Base-by-base conservation (phyloP, 1,140 invertebrate species). In the Diachasmimorpha longicaudata region DNA sequence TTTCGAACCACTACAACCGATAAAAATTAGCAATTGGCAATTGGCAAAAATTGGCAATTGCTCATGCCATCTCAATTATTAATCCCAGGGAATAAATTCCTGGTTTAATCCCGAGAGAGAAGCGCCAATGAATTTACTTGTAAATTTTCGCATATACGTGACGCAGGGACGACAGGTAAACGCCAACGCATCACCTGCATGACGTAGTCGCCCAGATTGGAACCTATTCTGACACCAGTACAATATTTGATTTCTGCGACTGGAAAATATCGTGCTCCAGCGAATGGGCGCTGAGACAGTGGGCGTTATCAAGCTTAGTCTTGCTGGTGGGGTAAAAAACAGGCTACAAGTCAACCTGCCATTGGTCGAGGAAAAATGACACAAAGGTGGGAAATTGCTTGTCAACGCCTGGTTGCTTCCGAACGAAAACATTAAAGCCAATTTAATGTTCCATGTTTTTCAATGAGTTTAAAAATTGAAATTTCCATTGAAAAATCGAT, bases 151-250 rank as follows among this genome's bases (percentile, higher is more conserved):
- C 23, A 46, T 46, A 70, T 42, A 70, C 44, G 25, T 5, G 21
- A 42, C 67, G 11, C 16, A 11, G 31, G 4, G 31, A 19, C 1
- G 9, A 23, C 14, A 13, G 55, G 46, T 25, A 70, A 36, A 81
- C 84, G 82, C 84, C 84, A 79, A 85, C 84, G 84, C 84, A 42
- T 83, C 83, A 84, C 82, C 82, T 83, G 84, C 81, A 85, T 85
- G 84, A 85, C 84, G 84, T 84, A 79, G 82, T 83, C 83, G 76
- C 79, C 83, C 74, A 66, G 80, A 84, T 83, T 79, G 58, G 58
- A 63, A 63, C 23, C 23, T 63, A 52, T 52, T 14, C 48, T 52
- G 48, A 52, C 1, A 19, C 48, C 13, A 14, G 48, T 16, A 52
- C 16, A 52, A 42, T 13, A 13, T 42, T 42, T 42, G 39, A 42